Evolutionary conservation across 1,140 invertebrate species (phyloP), one percentile per base, ranked within the genome.

Genomic region (Drosophila chauvacae): DNA sequence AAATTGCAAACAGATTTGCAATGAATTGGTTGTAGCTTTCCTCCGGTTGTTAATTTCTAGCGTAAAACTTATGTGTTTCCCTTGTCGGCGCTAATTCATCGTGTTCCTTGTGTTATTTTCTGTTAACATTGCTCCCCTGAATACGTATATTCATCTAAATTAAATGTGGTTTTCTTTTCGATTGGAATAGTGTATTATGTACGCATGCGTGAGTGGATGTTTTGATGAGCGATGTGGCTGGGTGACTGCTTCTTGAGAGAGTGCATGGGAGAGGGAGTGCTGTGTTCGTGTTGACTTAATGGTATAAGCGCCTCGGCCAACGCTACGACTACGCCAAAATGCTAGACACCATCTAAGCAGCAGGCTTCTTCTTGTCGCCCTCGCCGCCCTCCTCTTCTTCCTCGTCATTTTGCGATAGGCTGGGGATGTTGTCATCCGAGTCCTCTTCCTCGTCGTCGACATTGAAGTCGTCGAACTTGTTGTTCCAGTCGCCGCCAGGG

Each of bases 351-450:
- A 58, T 68, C 45, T 28, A 87, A 51, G 80, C 83, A 70, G 71
- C 80, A 44, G 80, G 55, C 58, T 87, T 87, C 56, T 82, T 82
- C 57, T 84, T 90, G 63, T 88, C 84, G 23, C 84, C 84, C 47
- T 88, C 85, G 37, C 69, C 85, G 26, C 69, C 81, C 20, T 91
- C 80, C 7, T 92, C 86, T 1, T 85, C 86, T 6, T 91, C 90
- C n/a, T 92, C 91, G 44, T 92, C 91, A 44, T 91, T 92, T 42
- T 91, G 87, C 35, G 91, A 91, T 47, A 92, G 76, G 58, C 87
- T 92, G 16, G 91, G 91, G 68, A 92, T 92, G 62, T 90, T 81
- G 55, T 92, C 91, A 62, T 92, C 91, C 30, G 91, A 92, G 50
- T 92, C 80, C 44, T 82, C 91, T 47, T 86, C 83, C 53, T 87